Evolutionary conservation across 2,113 vertebrate genomes (phyloP).

Genomic region (Monopterus albus): DNA sequence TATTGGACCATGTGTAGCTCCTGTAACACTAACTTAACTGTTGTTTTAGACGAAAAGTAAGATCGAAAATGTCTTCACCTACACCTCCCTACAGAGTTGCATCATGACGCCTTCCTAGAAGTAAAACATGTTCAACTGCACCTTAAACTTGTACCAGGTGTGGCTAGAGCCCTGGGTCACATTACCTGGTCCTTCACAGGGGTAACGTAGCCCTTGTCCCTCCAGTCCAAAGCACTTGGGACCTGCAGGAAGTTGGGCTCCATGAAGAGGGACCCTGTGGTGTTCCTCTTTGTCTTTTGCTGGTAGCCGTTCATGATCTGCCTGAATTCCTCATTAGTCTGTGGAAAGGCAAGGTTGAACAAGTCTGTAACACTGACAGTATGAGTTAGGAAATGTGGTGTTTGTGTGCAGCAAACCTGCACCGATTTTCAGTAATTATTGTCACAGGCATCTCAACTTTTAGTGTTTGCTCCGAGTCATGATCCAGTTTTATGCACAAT

Average conservation of each 20-base stretch:
- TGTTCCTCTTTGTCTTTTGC: constrained; percentile 59
- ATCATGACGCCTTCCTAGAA: no score
- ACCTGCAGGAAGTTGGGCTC: constrained; percentile 82
- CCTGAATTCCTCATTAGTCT: constrained; percentile 92
- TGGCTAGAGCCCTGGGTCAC: fast-evolving
- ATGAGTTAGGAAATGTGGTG: no score
- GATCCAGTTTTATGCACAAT: no score
- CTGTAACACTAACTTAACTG: neutral
- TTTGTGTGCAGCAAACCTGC: no score
- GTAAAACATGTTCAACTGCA: neutral
- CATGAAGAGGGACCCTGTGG: constrained; percentile 83
- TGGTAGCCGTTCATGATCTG: constrained; percentile 91
- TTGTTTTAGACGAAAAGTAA: no score
- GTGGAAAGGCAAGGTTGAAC: constrained; percentile 1
- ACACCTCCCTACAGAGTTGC: no score
- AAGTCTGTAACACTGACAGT: fast-evolving
- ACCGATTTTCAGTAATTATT: no score
- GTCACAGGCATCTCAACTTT: no score
- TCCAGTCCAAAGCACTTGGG: constrained; percentile 88
- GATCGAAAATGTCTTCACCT: no score
- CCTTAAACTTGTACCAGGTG: neutral
- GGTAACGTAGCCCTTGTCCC: constrained; percentile 91
- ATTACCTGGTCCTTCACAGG: constrained; percentile 93
- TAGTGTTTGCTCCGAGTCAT: no score
- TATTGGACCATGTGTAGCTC: fast-evolving